A percentile compares a stretch with the other conserved stretches of the same genome.
These are phyloP conservation scores for Miichthys miiuy DNA, from an alignment of 2,797 vertebrate species.

Conservation along the genomic window DNA sequence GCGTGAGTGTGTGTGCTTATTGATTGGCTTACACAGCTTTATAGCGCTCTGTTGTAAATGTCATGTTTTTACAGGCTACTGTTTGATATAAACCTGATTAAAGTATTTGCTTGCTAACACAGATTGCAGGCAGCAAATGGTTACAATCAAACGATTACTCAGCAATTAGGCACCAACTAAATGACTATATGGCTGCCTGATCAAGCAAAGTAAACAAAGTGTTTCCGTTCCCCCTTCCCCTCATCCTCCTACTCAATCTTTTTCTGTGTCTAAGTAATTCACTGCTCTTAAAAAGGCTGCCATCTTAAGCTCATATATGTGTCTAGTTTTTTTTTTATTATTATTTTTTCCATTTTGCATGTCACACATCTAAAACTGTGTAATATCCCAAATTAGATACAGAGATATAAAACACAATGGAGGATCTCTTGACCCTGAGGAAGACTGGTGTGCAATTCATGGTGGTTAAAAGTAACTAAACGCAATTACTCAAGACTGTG, in stretches of 20 bases:
- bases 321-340: background rate
- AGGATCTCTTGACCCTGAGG: background rate
- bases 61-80: conserved; percentile 87
- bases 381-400: background rate
- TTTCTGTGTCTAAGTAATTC: conserved; percentile 48
- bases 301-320: background rate
- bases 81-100: conserved; percentile 90
- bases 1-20: conserved; percentile 71
- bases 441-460: background rate
- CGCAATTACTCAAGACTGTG: background rate
- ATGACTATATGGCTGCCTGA: conserved; percentile 81
- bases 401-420: background rate
- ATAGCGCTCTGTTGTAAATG: conserved; percentile 88
- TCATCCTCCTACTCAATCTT: background rate
- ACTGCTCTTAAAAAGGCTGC: conserved; percentile 31
- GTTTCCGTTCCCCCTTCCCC: conserved; percentile 30
- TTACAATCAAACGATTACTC: conserved; percentile 82
- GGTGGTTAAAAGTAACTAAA: too few relatives aligned
- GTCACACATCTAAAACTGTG: background rate
- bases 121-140: conserved; percentile 80
- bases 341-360: background rate
- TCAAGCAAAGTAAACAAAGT: conserved; percentile 77
- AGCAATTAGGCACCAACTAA: conserved; percentile 82
- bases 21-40: conserved; percentile 88
- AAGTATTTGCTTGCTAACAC: conserved; percentile 87